Evolutionary conservation across 1,140 invertebrate species (phyloP).

Genomic region (Formica selysi): DNA sequence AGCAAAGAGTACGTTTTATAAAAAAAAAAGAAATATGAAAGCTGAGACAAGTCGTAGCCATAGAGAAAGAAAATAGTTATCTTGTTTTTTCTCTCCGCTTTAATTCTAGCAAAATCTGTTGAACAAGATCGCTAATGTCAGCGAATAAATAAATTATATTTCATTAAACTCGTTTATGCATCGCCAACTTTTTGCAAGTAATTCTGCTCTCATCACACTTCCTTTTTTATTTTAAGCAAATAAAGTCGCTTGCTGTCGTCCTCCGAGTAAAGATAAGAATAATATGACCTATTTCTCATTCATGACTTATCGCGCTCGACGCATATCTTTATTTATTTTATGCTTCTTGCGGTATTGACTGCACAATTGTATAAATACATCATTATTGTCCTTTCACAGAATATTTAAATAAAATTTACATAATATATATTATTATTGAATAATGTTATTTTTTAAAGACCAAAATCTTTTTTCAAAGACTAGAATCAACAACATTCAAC

Average conservation of each 20-base stretch:
- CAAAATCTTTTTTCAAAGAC: background rate
- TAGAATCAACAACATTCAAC: background rate
- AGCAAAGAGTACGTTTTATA: background rate
- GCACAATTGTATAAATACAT: background rate
- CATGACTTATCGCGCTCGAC: background rate
- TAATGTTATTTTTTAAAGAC: background rate
- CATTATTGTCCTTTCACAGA: background rate
- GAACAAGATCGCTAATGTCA: conserved; percentile 3
- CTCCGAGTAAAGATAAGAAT: background rate
- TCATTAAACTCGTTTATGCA: conserved; percentile 27
- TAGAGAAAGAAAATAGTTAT: conserved; percentile 26
- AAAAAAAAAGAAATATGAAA: background rate
- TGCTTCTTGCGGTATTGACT: background rate
- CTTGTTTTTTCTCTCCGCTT: background rate
- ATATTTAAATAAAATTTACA: background rate
- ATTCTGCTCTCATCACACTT: background rate
- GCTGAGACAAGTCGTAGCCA: background rate
- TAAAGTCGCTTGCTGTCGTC: conserved; percentile 1
- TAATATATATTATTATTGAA: background rate
- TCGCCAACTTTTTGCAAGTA: background rate
- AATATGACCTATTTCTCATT: background rate
- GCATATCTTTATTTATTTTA: background rate
- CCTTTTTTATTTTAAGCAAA: background rate
- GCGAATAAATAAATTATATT: conserved; percentile 58
- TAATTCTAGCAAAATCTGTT: conserved; percentile 19